These are phyloP conservation scores for Heliconius himera DNA, from an alignment of 1,140 invertebrate genomes.

Conservation along the genomic window DNA sequence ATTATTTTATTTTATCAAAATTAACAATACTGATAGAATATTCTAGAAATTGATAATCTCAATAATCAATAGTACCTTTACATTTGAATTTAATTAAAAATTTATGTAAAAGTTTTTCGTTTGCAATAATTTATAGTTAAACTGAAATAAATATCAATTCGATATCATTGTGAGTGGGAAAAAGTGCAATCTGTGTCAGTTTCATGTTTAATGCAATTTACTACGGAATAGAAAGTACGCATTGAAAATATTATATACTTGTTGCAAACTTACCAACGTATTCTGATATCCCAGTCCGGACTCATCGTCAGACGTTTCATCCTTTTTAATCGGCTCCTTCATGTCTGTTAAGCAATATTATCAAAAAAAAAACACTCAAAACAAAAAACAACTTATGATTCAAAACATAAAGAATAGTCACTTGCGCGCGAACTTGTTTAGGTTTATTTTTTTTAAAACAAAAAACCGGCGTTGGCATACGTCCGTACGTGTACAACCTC, in stretches of 20 bases:
- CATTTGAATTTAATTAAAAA: background rate
- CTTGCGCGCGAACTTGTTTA: conserved; percentile 49
- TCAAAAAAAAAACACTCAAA: conserved; percentile 35
- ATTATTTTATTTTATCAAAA: background rate
- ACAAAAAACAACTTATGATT: conserved; percentile 40
- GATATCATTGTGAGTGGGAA: background rate
- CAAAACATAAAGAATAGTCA: conserved; percentile 52
- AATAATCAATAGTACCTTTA: background rate
- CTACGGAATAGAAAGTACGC: conserved; percentile 65
- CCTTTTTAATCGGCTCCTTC: conserved; percentile 64
- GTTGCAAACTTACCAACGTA: conserved; percentile 86
- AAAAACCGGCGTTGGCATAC: conserved; percentile 46
- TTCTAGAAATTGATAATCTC: background rate
- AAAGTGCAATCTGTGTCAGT: conserved; percentile 7
- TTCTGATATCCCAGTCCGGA: conserved; percentile 89
- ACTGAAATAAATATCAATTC: background rate
- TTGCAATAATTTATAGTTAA: background rate
- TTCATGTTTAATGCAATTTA: conserved; percentile 42
- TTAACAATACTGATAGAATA: background rate
- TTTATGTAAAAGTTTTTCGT: background rate
- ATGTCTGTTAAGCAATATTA: conserved; percentile 46
- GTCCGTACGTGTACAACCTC: conserved; percentile 54
- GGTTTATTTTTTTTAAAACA: conserved; percentile 42
- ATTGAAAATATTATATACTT: conserved; percentile 33
- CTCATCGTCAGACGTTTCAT: conserved; percentile 82